Conservation (phyloP, 1,140 invertebrate species). For the Camponotus vicinus region DNA sequence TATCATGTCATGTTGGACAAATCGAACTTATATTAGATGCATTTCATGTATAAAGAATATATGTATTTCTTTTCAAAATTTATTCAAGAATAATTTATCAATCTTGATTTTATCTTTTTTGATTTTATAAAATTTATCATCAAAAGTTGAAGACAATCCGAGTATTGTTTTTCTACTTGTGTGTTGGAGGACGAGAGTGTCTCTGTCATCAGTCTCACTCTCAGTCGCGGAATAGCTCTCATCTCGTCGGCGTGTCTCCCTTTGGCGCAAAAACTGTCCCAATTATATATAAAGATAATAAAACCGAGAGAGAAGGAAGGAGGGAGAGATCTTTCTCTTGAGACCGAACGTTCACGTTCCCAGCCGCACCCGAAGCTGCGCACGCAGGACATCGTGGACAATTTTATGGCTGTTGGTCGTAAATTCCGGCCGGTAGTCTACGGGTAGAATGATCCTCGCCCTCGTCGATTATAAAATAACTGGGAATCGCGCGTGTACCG, state of each 20-base stretch:
- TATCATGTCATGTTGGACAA: neutral
- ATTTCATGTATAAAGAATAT: neutral
- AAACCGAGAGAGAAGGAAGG: slow-evolving; percentile 64
- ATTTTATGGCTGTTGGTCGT: slow-evolving; percentile 83
- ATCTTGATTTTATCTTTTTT: neutral
- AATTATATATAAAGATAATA: slow-evolving; percentile 84
- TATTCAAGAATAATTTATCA: neutral
- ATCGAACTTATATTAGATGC: neutral
- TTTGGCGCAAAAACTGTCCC: slow-evolving; percentile 78
- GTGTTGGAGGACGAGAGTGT: neutral
- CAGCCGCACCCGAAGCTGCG: slow-evolving; percentile 68
- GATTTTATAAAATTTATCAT: neutral
- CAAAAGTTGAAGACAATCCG: neutral
- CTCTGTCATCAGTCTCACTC: slow-evolving; percentile 55
- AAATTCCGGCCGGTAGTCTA: slow-evolving; percentile 80
- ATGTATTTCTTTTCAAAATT: neutral
- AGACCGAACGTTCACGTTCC: slow-evolving; percentile 72
- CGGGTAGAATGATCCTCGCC: slow-evolving; percentile 75
- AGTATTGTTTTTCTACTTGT: slow-evolving; percentile 3
- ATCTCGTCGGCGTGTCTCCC: slow-evolving; percentile 56
- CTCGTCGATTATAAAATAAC: slow-evolving; percentile 81
- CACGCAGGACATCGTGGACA: slow-evolving; percentile 68
- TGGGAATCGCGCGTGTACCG: slow-evolving; percentile 61
- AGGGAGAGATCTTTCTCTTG: slow-evolving; percentile 38
- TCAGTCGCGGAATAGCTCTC: slow-evolving; percentile 68